Evolutionary conservation across 2,113 vertebrate species (phyloP).

Genomic region (Nibea albiflora): DNA sequence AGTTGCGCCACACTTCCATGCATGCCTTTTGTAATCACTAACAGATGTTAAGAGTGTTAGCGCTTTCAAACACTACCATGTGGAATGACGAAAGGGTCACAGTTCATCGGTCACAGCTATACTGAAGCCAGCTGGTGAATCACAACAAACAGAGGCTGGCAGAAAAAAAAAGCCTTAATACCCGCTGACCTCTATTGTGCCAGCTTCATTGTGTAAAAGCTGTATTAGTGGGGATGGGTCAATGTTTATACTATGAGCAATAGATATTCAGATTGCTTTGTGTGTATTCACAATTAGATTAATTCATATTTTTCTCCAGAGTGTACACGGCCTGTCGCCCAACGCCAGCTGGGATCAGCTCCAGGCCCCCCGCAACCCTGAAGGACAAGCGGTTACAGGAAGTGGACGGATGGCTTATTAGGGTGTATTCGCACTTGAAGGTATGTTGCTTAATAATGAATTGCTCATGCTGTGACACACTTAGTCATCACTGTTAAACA

Average conservation of each 20-base stretch:
- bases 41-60: conserved; percentile 74
- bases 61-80: conserved; percentile 45
- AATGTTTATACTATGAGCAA: background rate
- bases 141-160: conserved; percentile 63
- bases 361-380: no score
- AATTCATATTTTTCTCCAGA: no score
- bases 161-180: background rate
- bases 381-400: no score
- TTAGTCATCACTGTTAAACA: background rate
- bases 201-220: conserved; percentile 23
- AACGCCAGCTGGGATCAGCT: no score
- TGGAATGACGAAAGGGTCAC: conserved; percentile 60
- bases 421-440: conserved; percentile 17
- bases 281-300: background rate
- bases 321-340: no score
- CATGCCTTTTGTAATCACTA: conserved; percentile 75
- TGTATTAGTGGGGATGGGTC: background rate
- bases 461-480: background rate
- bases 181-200: conserved; percentile 18
- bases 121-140: conserved; percentile 62
- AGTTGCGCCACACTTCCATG: conserved; percentile 72
- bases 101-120: conserved; percentile 59
- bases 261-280: background rate
- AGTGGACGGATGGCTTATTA: background rate
- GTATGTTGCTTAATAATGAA: background rate